Evolutionary conservation across 2,888 invertebrate genomes (phyloP).

Genomic region (Oscheius sp.): DNA sequence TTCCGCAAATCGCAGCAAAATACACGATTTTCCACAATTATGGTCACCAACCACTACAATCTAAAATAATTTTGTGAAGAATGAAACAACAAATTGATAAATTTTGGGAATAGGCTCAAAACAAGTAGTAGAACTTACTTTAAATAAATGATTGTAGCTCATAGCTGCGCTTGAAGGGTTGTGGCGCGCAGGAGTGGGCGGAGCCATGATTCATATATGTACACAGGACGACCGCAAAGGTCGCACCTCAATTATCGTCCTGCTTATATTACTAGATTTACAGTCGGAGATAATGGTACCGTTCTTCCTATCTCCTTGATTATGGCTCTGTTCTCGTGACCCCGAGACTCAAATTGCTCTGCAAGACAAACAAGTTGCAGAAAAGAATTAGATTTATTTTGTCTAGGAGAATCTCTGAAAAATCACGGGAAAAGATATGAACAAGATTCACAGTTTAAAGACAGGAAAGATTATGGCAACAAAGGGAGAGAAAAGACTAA

Average conservation of each 20-base stretch:
- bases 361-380: not conserved
- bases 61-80: slow-evolving; percentile 35
- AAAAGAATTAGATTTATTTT: slow-evolving; percentile 9
- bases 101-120: not conserved
- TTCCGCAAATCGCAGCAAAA: slow-evolving; percentile 69
- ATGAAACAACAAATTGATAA: not conserved
- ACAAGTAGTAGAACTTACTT: slow-evolving; percentile 44
- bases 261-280: slow-evolving; percentile 20
- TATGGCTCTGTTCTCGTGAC: not conserved
- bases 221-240: slow-evolving; percentile 28
- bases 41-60: slow-evolving; percentile 69
- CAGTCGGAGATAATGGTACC: not conserved
- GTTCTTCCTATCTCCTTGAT: not conserved
- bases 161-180: slow-evolving; percentile 42
- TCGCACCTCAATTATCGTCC: slow-evolving; percentile 25
- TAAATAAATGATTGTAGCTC: slow-evolving; percentile 71
- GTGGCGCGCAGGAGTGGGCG: slow-evolving; percentile 31
- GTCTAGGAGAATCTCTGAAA: slow-evolving; percentile 11
- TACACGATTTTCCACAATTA: slow-evolving; percentile 70
- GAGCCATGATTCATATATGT: slow-evolving; percentile 30
- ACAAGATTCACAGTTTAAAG: slow-evolving; percentile 9
- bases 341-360: not conserved
- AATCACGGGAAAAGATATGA: slow-evolving; percentile 17
- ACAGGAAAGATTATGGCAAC: not conserved
- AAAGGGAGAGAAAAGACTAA: not conserved